Conservation (phyloP, 2,113 vertebrate genomes). For the Tyrannus savana region DNA sequence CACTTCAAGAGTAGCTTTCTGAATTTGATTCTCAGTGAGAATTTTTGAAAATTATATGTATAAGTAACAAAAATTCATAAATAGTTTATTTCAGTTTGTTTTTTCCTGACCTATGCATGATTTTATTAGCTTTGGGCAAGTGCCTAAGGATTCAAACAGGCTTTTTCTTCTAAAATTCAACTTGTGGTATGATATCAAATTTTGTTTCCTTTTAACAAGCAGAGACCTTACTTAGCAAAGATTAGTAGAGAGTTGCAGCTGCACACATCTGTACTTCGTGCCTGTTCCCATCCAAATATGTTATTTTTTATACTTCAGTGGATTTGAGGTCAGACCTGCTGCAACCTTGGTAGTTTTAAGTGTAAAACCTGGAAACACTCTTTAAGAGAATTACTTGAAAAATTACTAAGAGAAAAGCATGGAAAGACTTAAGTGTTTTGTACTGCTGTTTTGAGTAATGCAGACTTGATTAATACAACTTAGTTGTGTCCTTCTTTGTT, state of each 20-base stretch:
- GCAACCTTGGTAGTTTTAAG: neutral
- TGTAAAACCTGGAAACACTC: neutral
- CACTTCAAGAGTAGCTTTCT: neutral
- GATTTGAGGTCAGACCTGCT: neutral
- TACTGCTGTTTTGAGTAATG: neutral
- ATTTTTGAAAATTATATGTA: neutral
- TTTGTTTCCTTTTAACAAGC: neutral
- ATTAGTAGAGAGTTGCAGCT: neutral
- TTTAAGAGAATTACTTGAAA: neutral
- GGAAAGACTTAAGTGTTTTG: neutral
- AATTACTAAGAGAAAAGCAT: neutral
- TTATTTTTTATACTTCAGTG: neutral
- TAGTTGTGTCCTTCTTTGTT: neutral
- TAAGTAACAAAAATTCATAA: constrained; percentile 14
- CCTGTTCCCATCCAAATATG: neutral
- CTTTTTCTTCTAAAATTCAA: neutral
- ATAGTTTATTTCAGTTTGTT: constrained; percentile 7
- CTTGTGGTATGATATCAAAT: neutral
- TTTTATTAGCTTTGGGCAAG: constrained; percentile 13
- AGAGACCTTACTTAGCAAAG: neutral
- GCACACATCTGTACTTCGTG: neutral
- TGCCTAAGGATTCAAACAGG: neutral
- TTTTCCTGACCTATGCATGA: neutral
- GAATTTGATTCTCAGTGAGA: neutral
- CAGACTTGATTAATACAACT: neutral